Percentiles rank a stretch among this genome's conserved stretches.
Evolutionary conservation across 2,113 vertebrate species (phyloP).

Genomic region (Odontesthes bonariensis): DNA sequence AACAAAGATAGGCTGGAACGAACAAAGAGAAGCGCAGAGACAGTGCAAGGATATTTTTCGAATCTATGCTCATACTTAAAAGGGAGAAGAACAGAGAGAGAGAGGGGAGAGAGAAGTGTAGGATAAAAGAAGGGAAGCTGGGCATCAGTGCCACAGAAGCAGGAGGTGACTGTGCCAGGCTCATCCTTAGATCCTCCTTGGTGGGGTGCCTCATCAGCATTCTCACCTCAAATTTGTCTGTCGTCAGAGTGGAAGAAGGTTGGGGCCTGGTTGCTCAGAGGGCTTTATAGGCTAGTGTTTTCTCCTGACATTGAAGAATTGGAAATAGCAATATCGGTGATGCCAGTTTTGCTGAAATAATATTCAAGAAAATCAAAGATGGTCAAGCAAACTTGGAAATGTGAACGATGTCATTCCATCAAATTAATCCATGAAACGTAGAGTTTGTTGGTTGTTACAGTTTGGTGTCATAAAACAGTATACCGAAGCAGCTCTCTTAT

Average conservation of each 20-base stretch:
- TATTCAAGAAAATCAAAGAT: background rate
- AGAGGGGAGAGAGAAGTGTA: constrained; percentile 41
- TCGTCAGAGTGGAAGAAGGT: constrained; percentile 50
- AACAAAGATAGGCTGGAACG: constrained; percentile 12
- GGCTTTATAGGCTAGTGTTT: constrained; percentile 37
- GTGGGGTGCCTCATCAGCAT: constrained; percentile 73
- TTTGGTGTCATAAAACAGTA: no score
- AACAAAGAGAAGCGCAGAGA: constrained; percentile 36
- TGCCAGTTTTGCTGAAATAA: background rate
- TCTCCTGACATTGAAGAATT: constrained; percentile 14
- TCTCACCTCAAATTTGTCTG: constrained; percentile 63
- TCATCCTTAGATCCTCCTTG: constrained; percentile 68
- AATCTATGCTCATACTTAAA: constrained; percentile 70
- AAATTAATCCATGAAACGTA: background rate
- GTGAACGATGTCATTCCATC: background rate
- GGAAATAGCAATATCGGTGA: background rate
- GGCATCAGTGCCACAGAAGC: constrained; percentile 57
- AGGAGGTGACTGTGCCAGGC: constrained; percentile 57
- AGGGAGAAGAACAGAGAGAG: constrained; percentile 55
- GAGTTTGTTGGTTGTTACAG: background rate
- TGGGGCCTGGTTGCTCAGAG: constrained; percentile 29
- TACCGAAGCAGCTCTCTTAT: no score
- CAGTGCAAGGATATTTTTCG: constrained; percentile 46
- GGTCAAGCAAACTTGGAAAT: background rate
- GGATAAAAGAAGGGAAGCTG: constrained; percentile 56